phyloP scores from a whole-genome alignment of 1,140 invertebrate species.

The Asbolus verrucosus region DNA sequence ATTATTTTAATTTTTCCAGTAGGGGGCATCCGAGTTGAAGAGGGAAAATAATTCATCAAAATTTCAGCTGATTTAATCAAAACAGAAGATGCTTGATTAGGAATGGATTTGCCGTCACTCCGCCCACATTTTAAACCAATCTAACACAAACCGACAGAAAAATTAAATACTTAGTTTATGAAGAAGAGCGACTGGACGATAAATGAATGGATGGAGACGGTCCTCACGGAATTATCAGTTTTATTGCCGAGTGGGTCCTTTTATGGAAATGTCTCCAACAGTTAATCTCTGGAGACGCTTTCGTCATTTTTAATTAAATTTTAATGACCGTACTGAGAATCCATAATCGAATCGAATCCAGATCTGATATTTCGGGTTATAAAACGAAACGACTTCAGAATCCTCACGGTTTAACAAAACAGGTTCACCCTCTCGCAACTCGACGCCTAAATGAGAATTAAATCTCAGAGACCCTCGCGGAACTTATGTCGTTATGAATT shows the following conservation, averaged over 20 bases:
- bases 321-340: conserved; percentile 1
- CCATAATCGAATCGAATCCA: conserved; percentile 23
- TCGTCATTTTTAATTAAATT: conserved; percentile 14
- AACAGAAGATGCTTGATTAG: no score
- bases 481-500: conserved; percentile 46
- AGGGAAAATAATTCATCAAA: no score
- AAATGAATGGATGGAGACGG: no score
- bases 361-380: conserved; percentile 7
- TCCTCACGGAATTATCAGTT: no score
- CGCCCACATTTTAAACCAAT: no score
- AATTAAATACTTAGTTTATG: no score
- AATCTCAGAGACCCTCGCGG: conserved; percentile 34
- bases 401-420: conserved; percentile 25
- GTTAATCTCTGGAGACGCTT: neutral
- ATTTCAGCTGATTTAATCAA: no score
- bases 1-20: no score
- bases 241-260: neutral
- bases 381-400: conserved; percentile 30
- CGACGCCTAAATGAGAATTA: conserved; percentile 33
- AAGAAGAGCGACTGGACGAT: no score
- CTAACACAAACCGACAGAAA: no score
- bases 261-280: conserved; percentile 1
- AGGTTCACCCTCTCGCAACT: conserved; percentile 30
- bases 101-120: no score
- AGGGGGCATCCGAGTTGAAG: no score